Percentiles rank a stretch among this genome's conserved stretches.
phyloP scores from a whole-genome alignment of 2,797 vertebrate species.

The Sphaeramia orbicularis region DNA sequence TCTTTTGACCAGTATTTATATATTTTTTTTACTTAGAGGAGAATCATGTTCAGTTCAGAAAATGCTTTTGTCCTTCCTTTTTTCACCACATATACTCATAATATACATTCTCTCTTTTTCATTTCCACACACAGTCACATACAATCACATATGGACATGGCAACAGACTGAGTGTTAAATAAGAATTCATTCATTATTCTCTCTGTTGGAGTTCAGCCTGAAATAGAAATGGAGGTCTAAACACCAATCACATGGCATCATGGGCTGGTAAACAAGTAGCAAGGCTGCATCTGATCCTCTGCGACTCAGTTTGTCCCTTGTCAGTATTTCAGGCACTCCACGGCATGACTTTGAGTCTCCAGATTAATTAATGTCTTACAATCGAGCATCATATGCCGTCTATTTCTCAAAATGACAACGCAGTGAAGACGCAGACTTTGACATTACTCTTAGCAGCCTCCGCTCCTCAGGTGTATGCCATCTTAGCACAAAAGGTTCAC shows the following conservation, averaged over 20 bases:
- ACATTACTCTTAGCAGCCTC: slow-evolving; percentile 42
- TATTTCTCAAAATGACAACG: slow-evolving; percentile 27
- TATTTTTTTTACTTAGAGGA: slow-evolving; percentile 30
- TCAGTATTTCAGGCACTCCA: slow-evolving; percentile 65
- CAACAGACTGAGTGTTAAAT: slow-evolving; percentile 67
- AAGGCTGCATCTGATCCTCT: slow-evolving; percentile 18
- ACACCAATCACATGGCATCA: slow-evolving; percentile 36
- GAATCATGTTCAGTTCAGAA: slow-evolving; percentile 5
- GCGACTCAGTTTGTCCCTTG: slow-evolving; percentile 6
- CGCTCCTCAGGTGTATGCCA: slow-evolving; percentile 32
- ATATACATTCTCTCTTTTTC: slow-evolving; percentile 51
- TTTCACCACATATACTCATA: slow-evolving; percentile 45
- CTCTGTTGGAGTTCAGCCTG: slow-evolving; percentile 39
- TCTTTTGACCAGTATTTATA: slow-evolving; percentile 43
- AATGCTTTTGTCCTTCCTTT: slow-evolving; percentile 21
- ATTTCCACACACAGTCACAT: slow-evolving; percentile 48
- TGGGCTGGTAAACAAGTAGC: slow-evolving; percentile 32
- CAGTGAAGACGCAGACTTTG: slow-evolving; percentile 18
- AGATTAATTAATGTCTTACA: slow-evolving; percentile 36
- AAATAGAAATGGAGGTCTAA: slow-evolving; percentile 43
- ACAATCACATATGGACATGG: slow-evolving; percentile 59
- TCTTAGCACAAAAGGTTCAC: slow-evolving; percentile 42
- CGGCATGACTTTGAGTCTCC: slow-evolving; percentile 49
- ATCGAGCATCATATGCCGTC: slow-evolving; percentile 31
- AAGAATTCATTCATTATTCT: slow-evolving; percentile 53